Evolutionary conservation across 2,113 vertebrate species (phyloP).

Genomic region (Actenoides hombroni): DNA sequence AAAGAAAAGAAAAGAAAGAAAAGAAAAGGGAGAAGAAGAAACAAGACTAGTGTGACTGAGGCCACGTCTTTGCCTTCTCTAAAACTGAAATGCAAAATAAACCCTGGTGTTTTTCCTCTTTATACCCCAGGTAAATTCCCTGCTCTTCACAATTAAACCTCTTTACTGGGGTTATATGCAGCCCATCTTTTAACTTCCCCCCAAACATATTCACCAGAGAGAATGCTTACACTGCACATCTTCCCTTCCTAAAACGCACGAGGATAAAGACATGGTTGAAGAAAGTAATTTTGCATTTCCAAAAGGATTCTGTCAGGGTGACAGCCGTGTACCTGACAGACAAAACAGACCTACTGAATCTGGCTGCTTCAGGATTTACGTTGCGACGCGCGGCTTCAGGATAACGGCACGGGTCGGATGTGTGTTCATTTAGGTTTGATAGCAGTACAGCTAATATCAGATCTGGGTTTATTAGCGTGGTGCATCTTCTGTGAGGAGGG

Average conservation of each 20-base stretch:
- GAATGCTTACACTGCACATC: neutral
- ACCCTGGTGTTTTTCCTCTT: neutral
- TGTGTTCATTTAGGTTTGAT: conserved; percentile 26
- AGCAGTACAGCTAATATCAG: conserved; percentile 24
- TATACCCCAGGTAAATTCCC: neutral
- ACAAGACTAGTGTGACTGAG: neutral
- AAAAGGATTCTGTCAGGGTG: neutral
- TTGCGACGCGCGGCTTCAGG: neutral
- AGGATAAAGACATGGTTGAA: neutral
- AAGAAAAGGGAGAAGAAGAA: too few relatives aligned
- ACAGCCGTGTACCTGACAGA: neutral
- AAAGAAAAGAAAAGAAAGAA: neutral
- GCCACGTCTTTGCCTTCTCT: neutral
- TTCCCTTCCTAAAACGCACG: neutral
- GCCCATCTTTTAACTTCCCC: neutral
- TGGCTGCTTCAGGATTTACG: neutral
- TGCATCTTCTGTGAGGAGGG: conserved; percentile 17
- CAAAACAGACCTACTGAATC: neutral
- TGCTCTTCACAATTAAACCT: neutral
- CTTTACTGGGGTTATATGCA: neutral
- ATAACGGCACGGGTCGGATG: neutral
- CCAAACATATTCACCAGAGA: neutral
- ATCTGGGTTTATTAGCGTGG: neutral
- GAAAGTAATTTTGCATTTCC: neutral
- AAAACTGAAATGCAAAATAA: neutral